Percentiles rank a stretch among this genome's conserved stretches.
phyloP scores from a whole-genome alignment of 2,797 vertebrate genomes.

The Malurus leucopterus region DNA sequence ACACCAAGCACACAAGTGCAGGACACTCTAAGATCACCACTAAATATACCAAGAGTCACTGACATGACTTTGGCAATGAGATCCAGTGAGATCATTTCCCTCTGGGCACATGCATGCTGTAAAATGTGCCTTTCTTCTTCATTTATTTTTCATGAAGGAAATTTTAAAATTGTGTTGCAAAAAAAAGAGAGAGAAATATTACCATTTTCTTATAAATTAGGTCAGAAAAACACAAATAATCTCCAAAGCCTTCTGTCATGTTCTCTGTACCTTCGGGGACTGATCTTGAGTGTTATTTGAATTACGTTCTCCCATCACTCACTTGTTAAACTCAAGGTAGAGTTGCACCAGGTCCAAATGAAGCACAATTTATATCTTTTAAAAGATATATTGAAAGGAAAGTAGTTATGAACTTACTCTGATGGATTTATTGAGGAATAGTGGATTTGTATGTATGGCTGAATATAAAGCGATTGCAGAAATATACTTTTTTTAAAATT shows the following conservation, averaged over 20 bases:
- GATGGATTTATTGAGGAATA: not conserved
- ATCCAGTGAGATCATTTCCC: slow-evolving; percentile 14
- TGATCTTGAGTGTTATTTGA: not conserved
- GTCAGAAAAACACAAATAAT: not conserved
- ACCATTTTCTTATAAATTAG: not conserved
- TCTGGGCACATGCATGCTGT: not conserved
- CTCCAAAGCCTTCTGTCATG: not conserved
- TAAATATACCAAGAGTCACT: not conserved
- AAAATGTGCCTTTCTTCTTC: not conserved
- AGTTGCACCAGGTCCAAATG: not conserved
- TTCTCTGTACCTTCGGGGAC: not conserved
- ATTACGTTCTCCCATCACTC: not conserved
- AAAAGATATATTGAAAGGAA: not conserved
- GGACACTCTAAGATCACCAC: not conserved
- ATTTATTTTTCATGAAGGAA: not conserved
- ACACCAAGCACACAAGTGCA: not conserved
- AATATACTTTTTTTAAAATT: not conserved
- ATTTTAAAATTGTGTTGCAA: not conserved
- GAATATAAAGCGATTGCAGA: not conserved
- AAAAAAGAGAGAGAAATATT: not conserved
- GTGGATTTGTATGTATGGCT: not conserved
- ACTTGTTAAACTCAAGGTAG: not conserved
- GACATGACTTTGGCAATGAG: not conserved
- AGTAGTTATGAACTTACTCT: not conserved
- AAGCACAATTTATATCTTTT: not conserved